Percentiles rank a stretch among this genome's conserved stretches.
These are phyloP conservation scores for Heptranchias perlo DNA, from an alignment of 2,113 vertebrate genomes.

Conservation along the genomic window DNA sequence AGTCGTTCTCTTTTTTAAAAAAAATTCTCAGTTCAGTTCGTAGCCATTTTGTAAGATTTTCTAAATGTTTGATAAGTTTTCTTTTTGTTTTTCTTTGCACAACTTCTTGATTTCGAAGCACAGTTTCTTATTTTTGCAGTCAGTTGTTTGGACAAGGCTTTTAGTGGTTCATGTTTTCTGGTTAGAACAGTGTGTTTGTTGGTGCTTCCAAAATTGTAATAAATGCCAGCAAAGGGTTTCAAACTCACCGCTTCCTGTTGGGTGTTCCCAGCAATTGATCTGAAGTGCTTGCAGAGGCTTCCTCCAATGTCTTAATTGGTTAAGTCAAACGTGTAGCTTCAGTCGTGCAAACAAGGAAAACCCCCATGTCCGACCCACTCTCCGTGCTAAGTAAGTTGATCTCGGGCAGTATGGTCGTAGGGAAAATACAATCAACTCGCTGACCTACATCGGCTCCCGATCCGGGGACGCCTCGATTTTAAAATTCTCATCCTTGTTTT, in stretches of 20 bases:
- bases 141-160: neutral
- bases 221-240: neutral
- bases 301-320: neutral
- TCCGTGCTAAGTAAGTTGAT: neutral
- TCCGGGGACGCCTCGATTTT: too few species aligned
- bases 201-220: neutral
- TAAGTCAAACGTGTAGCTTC: neutral
- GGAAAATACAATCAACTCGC: neutral
- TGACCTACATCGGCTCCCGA: too few species aligned
- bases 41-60: slow-evolving; percentile 2
- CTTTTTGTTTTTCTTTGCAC: neutral
- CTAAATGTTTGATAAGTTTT: neutral
- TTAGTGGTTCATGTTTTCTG: neutral
- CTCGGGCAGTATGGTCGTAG: neutral
- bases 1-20: neutral
- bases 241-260: neutral
- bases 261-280: neutral
- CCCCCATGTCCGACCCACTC: neutral
- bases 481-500: too few species aligned
- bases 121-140: neutral
- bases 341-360: neutral
- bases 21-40: neutral
- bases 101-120: neutral
- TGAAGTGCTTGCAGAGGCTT: neutral
- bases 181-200: neutral